phyloP scores from a whole-genome alignment of 2,888 invertebrate species.

The Sphaeridia pumilis region DNA sequence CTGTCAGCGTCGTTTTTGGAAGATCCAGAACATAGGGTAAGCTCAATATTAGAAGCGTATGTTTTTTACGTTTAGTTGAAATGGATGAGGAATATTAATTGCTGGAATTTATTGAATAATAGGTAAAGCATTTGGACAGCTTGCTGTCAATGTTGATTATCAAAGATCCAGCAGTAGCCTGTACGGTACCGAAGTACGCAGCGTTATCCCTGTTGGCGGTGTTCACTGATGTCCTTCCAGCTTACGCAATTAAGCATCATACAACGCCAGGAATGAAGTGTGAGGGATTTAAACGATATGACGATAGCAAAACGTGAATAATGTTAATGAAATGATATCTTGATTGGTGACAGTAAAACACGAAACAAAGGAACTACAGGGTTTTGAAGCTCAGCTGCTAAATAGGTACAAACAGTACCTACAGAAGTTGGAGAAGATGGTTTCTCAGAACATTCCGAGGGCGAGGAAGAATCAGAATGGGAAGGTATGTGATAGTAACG shows the following conservation, averaged over 20 bases:
- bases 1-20: constrained; percentile 71
- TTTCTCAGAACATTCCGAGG: constrained; percentile 38
- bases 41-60: no score
- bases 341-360: constrained; percentile 61
- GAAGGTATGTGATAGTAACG: no score
- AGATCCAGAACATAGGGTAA: constrained; percentile 63
- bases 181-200: constrained; percentile 63
- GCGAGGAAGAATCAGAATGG: no score
- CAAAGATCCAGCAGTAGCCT: constrained; percentile 54
- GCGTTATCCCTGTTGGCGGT: constrained; percentile 73
- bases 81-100: no score
- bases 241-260: constrained; percentile 69
- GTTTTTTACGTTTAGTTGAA: no score
- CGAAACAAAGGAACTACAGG: constrained; percentile 65
- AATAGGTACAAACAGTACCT: constrained; percentile 76
- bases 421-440: constrained; percentile 61
- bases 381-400: constrained; percentile 67
- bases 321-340: not conserved
- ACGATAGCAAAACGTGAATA: no score
- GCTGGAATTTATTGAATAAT: no score
- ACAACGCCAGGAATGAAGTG: constrained; percentile 55
- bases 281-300: constrained; percentile 40
- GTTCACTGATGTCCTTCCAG: constrained; percentile 84
- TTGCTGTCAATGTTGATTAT: constrained; percentile 67
- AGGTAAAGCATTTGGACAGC: constrained; percentile 59